Evolutionary conservation across 2,888 invertebrate species (phyloP), one percentile per base, ranked within the genome.

Genomic region (Pseudeuparius sepicola): DNA sequence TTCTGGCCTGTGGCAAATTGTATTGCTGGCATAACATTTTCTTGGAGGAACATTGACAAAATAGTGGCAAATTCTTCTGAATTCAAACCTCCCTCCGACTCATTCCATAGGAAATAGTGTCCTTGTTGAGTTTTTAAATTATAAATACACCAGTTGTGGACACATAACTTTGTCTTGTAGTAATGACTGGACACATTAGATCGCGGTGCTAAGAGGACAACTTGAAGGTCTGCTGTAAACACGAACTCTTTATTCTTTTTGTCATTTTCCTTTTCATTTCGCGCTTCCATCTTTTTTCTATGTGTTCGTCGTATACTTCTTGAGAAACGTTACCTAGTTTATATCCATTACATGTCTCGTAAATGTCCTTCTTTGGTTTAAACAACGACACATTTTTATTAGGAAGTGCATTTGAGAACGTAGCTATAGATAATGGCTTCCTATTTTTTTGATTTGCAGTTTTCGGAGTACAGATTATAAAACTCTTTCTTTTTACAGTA

Each of bases 331-430:
- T 20, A n/a, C 20, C 20, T n/a, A n/a, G 6, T n/a, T 20, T n/a
- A 20, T 7, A 20, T 20, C 7, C 20, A 20, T 7, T n/a, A 20
- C 20, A 20, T 7, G 20, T 20, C 7, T 20, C 20, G n/a, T n/a
- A 20, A 20, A 20, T 6, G n/a, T 20, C 20, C n/a, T 20, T 20
- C 20, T 20, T 20, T n/a, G 20, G 20, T n/a, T n/a, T 20, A 20
- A 7, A 20, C 6, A 20, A n/a, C 20, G 20, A 20, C n/a, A 20
- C 7, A 7, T n/a, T 6, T n/a, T 20, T 20, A 7, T 20, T 20
- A 20, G 6, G 7, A 20, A 20, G n/a, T 20, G 6, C 20, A 7
- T 20, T 20, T 6, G 6, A 20, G n/a, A 20, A 20, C n/a, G 6
- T 20, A 7, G 20, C 20, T 7, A 20, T 20, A n/a, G 20, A 20